Percentiles rank a stretch among this genome's conserved stretches.
These are phyloP conservation scores for Zonitis immaculata DNA, from an alignment of 2,888 invertebrate genomes.

Conservation along the genomic window DNA sequence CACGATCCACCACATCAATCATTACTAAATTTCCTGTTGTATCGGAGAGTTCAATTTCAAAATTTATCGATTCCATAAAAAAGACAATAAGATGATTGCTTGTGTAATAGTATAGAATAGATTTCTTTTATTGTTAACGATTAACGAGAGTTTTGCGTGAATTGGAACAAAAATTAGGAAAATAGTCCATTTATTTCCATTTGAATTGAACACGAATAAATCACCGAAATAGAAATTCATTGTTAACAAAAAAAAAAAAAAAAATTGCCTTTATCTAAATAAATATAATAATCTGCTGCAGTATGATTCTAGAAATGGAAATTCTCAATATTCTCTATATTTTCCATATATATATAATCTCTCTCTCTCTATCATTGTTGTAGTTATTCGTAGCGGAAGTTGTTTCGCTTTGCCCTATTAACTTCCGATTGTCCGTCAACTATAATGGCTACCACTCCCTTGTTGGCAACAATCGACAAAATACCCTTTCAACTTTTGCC, in stretches of 20 bases:
- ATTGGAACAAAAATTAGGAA: background rate
- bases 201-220: too few species aligned
- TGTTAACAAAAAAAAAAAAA: too few species aligned
- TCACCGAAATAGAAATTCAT: too few species aligned
- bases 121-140: background rate
- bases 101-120: too few species aligned
- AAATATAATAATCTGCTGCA: too few species aligned
- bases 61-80: background rate
- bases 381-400: constrained; percentile 24
- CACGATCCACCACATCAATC: background rate
- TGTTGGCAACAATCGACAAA: constrained; percentile 11
- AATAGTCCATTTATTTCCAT: too few species aligned
- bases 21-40: background rate
- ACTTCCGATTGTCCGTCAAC: constrained; percentile 34
- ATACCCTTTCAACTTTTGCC: too few species aligned
- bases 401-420: constrained; percentile 36
- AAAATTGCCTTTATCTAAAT: too few species aligned
- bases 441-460: constrained; percentile 31
- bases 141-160: background rate
- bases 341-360: too few species aligned
- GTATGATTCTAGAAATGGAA: background rate
- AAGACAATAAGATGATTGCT: background rate
- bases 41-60: too few species aligned
- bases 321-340: too few species aligned
- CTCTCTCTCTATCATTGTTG: background rate